Conservation (phyloP, 2,113 vertebrate genomes). For the Ornithorhynchus anatinus region DNA sequence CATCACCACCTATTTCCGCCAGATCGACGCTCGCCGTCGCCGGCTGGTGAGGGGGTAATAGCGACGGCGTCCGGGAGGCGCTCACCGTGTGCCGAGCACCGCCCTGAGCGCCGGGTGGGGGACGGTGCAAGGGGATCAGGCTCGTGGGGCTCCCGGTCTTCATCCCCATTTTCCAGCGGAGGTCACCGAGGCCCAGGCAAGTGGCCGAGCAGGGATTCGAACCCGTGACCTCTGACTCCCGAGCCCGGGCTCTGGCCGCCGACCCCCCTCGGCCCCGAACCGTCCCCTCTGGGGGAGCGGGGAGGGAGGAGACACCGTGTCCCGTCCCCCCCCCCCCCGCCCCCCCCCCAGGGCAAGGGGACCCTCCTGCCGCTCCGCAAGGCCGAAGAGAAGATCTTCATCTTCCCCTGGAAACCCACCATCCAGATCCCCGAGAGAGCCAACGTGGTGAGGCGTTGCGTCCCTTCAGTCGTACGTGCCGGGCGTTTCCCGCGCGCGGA, state of each 20-base stretch:
- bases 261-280: accelerated
- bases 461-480: not conserved
- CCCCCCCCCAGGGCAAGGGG: constrained; percentile 52
- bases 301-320: too few species aligned
- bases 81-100: too few species aligned
- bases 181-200: not conserved
- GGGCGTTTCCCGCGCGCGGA: too few species aligned
- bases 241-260: not conserved
- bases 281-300: not conserved
- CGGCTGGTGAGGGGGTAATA: constrained; percentile 65
- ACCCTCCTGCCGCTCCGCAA: constrained; percentile 74
- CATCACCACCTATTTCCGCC: constrained; percentile 82
- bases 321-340: accelerated
- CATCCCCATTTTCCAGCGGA: not conserved
- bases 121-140: not conserved
- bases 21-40: constrained; percentile 76
- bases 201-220: not conserved
- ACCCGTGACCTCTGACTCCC: too few species aligned
- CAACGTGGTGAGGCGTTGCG: constrained; percentile 60
- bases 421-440: constrained; percentile 66
- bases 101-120: not conserved
- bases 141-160: not conserved
- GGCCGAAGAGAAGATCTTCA: constrained; percentile 37
- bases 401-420: constrained; percentile 63
- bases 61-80: too few species aligned